Percentiles rank a stretch among this genome's conserved stretches.
phyloP scores from a whole-genome alignment of 2,797 vertebrate species.

The Hippoglossus hippoglossus region DNA sequence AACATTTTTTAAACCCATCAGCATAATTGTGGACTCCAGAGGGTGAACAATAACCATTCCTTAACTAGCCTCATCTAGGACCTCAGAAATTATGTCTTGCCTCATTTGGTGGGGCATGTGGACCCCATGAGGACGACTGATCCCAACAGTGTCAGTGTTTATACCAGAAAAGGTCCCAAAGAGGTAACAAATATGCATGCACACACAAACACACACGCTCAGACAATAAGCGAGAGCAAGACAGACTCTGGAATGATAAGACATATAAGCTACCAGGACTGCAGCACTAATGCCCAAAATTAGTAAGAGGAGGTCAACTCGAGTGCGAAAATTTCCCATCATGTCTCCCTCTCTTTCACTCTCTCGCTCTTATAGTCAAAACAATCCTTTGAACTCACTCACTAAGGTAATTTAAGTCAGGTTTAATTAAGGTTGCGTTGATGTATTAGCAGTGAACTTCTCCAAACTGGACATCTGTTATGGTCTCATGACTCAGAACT shows the following conservation, averaged over 20 bases:
- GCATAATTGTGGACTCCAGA: too few species aligned
- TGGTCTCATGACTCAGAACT: slow-evolving; percentile 8
- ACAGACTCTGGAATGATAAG: slow-evolving; percentile 56
- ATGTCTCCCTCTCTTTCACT: neutral
- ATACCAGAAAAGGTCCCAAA: neutral
- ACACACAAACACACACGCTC: slow-evolving; percentile 11
- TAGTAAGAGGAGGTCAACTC: slow-evolving; percentile 54
- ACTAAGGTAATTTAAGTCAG: slow-evolving; percentile 19
- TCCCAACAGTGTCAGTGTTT: neutral
- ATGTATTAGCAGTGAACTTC: neutral
- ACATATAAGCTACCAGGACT: slow-evolving; percentile 49
- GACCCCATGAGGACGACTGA: neutral
- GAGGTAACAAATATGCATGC: neutral
- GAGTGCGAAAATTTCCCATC: neutral
- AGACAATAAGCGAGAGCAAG: slow-evolving; percentile 25
- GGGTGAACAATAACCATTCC: neutral
- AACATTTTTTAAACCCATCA: too few species aligned
- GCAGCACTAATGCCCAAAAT: slow-evolving; percentile 72
- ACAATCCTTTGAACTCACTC: neutral
- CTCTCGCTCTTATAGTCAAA: slow-evolving; percentile 3
- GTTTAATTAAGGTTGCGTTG: slow-evolving; percentile 15
- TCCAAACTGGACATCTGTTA: slow-evolving; percentile 20
- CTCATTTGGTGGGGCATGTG: neutral
- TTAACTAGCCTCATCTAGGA: too few species aligned
- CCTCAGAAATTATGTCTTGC: neutral